Percentiles rank a stretch among this genome's conserved stretches.
Conservation (phyloP, 2,113 vertebrate genomes). For the Microcebus ravelobensis region DNA sequence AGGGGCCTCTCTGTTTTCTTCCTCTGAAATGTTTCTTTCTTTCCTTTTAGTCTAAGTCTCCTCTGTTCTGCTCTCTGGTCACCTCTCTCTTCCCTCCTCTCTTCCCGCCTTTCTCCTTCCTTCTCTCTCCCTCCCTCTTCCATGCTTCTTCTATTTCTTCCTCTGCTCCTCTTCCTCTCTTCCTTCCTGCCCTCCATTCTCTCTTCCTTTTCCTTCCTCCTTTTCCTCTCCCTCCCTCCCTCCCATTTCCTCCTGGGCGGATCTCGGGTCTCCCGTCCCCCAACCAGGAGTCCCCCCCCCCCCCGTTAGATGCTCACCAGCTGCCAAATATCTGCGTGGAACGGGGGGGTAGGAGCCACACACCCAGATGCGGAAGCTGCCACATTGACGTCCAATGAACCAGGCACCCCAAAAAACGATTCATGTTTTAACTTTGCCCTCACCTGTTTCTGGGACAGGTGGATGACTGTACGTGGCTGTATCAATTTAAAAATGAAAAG, state of each 20-base stretch:
- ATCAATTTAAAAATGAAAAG: neutral
- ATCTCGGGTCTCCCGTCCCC: neutral
- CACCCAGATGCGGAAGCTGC: too few species aligned
- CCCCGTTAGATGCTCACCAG: neutral
- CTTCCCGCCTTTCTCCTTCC: neutral
- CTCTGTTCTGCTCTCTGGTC: neutral
- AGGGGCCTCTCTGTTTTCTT: neutral
- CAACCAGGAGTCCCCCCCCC: neutral
- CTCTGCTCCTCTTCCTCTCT: neutral
- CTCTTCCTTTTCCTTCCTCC: neutral
- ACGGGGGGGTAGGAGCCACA: fast-evolving
- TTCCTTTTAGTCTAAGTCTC: neutral
- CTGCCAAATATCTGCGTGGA: neutral
- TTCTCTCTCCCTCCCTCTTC: neutral
- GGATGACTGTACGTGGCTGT: too few species aligned
- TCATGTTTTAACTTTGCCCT: neutral
- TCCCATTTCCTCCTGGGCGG: neutral
- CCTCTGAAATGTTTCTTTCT: neutral
- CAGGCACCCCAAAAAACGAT: neutral
- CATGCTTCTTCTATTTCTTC: neutral
- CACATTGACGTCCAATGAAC: fast-evolving
- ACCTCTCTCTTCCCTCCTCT: neutral
- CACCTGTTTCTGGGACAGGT: neutral
- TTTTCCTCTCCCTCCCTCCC: neutral
- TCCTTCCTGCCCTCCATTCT: neutral